Conservation (phyloP, 2,888 invertebrate genomes). For the Romanomermis culicivorax region DNA sequence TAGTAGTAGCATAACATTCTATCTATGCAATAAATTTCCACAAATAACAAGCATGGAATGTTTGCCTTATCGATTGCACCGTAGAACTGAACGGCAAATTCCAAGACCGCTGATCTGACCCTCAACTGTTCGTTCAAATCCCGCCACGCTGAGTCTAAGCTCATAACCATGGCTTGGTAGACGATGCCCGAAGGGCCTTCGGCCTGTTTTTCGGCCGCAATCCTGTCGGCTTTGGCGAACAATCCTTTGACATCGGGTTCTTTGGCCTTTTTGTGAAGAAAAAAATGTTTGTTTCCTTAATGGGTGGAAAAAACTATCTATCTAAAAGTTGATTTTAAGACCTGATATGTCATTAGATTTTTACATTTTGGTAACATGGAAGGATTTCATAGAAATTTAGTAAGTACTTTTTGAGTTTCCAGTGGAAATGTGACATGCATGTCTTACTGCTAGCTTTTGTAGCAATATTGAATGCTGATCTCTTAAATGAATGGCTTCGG, state of each 20-base stretch:
- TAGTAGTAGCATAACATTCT: no score
- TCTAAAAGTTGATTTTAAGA: no score
- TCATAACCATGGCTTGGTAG: conserved; percentile 66
- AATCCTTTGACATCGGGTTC: conserved; percentile 70
- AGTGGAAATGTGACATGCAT: no score
- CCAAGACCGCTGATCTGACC: conserved; percentile 50
- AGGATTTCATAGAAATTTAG: no score
- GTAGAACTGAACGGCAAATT: conserved; percentile 56
- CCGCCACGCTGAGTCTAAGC: conserved; percentile 44
- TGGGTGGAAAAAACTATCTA: no score
- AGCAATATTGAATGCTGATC: conserved; percentile 60
- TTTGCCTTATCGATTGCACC: conserved; percentile 32
- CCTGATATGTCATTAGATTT: no score
- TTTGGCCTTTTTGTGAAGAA: no score
- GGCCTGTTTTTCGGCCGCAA: conserved; percentile 43
- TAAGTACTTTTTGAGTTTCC: no score
- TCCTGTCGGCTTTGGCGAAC: conserved; percentile 59
- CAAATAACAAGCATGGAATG: no score
- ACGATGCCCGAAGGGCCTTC: conserved; percentile 49
- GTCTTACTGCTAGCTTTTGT: conserved; percentile 51
- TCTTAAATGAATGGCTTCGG: conserved; percentile 52
- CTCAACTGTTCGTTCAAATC: conserved; percentile 58
- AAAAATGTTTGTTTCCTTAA: no score
- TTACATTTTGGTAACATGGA: no score
- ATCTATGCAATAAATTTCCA: no score